phyloP scores from a whole-genome alignment of 2,797 vertebrate genomes.

The Phataginus tricuspis region DNA sequence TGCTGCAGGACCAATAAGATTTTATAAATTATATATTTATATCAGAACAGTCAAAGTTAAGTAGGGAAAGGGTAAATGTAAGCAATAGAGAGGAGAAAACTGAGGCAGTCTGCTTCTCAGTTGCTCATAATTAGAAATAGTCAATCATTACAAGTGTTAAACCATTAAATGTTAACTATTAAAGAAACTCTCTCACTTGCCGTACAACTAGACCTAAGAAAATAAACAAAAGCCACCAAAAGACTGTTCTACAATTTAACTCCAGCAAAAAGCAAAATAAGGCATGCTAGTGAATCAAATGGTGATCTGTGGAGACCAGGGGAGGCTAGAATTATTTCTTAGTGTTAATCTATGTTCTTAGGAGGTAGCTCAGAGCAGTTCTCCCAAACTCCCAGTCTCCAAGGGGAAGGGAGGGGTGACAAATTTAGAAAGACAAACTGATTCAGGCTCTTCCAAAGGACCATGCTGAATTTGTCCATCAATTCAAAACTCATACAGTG shows the following conservation, averaged over 20 bases:
- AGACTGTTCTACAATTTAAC: constrained; percentile 31
- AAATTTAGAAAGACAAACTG: neutral
- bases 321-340: neutral
- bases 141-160: constrained; percentile 37
- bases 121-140: constrained; percentile 43
- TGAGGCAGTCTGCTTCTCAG: neutral
- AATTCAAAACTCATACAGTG: neutral
- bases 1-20: neutral
- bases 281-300: neutral
- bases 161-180: neutral
- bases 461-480: neutral
- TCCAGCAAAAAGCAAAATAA: constrained; percentile 9
- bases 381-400: neutral
- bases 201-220: constrained; percentile 7
- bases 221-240: neutral
- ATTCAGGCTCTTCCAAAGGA: neutral
- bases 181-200: constrained; percentile 43
- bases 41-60: neutral
- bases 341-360: neutral
- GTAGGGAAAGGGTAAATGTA: neutral
- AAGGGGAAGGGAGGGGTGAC: rapidly evolving
- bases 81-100: constrained; percentile 25
- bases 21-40: neutral
- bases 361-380: neutral
- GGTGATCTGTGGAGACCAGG: neutral